phyloP scores from a whole-genome alignment of 2,888 invertebrate genomes.

The Ichneumoninae sp. region DNA sequence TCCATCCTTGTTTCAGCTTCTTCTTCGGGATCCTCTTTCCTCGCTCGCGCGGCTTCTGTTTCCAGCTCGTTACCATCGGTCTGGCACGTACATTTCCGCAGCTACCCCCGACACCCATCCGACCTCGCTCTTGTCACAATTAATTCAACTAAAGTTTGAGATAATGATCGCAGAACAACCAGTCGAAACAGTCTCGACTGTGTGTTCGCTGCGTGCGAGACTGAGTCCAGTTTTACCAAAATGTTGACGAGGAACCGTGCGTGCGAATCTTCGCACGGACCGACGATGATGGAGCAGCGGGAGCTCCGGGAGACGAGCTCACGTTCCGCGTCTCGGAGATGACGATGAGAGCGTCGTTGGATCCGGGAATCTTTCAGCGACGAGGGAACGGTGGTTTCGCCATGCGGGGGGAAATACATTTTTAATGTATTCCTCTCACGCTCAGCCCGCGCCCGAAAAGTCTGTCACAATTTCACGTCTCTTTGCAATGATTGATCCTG shows the following conservation, averaged over 20 bases:
- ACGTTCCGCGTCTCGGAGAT: conserved; percentile 27
- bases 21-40: conserved; percentile 35
- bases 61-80: conserved; percentile 63
- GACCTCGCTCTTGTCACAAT: conserved; percentile 71
- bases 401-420: conserved; percentile 15
- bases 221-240: conserved; percentile 27
- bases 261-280: conserved; percentile 10
- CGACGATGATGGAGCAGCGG: conserved; percentile 13
- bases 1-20: conserved; percentile 3
- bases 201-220: background rate
- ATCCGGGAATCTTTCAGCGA: conserved; percentile 23
- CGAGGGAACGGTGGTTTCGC: background rate
- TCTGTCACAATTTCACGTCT: conserved; percentile 62
- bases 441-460: conserved; percentile 1
- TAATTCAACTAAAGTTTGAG: conserved; percentile 82
- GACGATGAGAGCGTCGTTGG: conserved; percentile 35
- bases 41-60: conserved; percentile 57
- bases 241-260: background rate
- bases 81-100: conserved; percentile 13
- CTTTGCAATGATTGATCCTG: conserved; percentile 65
- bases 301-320: conserved; percentile 17
- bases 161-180: conserved; percentile 67
- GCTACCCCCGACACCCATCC: background rate
- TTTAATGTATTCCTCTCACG: conserved; percentile 56
- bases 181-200: conserved; percentile 16